Base-by-base conservation (phyloP, 2,888 invertebrate genomes). In the Coenonympha glycerion region DNA sequence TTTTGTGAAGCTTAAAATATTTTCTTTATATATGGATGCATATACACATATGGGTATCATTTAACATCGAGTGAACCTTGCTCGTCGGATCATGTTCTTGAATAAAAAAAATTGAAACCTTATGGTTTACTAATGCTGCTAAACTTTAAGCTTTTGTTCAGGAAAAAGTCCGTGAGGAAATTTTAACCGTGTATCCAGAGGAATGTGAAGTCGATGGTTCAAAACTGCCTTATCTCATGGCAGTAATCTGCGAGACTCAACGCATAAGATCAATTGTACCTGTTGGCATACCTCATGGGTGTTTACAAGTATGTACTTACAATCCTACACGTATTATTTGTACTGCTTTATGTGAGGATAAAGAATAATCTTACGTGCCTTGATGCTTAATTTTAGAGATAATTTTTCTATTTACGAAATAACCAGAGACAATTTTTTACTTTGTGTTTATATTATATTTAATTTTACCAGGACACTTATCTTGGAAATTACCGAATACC, bases 281-380 rank as follows among this genome's bases (percentile, higher is more conserved):
- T 0, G 80, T 94, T 22, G 96, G 96, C 3, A 92, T 96, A 60
- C 95, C 96, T 5, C 96, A 96, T 70, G 95, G 95, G 31, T 90
- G 92, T 57, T 46, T 78, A 6, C 70, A 84, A 67, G 87, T 86
- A 66, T 50, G 62, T 52, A 11, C 1, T 9, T 8, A 16, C n/a
- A 11, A 5, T 13, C 16, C 6, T 11, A 30, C n/a, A n/a, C n/a
- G n/a, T n/a, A n/a, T n/a, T n/a, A n/a, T n/a, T n/a, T n/a, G n/a
- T n/a, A n/a, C n/a, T n/a, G n/a, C n/a, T n/a, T n/a, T n/a, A n/a
- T n/a, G n/a, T n/a, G n/a, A n/a, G n/a, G n/a, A n/a, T n/a, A n/a
- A n/a, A n/a, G n/a, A n/a, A n/a, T n/a, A n/a, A n/a, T n/a, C n/a
- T n/a, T n/a, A n/a, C n/a, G n/a, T n/a, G n/a, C n/a, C n/a, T n/a